phyloP scores from a whole-genome alignment of 2,797 vertebrate genomes.

The Squalus acanthias region DNA sequence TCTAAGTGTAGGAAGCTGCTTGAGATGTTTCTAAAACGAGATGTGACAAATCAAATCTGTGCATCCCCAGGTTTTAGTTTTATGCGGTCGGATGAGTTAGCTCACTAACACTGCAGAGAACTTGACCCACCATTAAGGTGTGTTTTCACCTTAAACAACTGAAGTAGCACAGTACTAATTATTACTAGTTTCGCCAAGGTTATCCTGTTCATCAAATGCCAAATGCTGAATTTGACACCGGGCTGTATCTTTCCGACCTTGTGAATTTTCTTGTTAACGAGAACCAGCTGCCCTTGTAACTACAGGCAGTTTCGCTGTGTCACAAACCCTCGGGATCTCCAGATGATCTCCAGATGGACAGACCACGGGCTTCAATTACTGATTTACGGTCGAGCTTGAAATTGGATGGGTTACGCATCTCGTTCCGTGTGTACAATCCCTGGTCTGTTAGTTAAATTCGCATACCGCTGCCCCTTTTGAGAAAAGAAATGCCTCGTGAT shows the following conservation, averaged over 20 bases:
- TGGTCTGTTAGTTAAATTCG: neutral
- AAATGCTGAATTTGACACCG: neutral
- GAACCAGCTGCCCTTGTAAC: conserved; percentile 16
- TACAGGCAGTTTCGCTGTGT: neutral
- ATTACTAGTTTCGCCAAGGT: neutral
- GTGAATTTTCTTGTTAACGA: neutral
- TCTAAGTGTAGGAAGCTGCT: neutral
- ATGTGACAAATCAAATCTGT: neutral
- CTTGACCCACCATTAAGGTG: neutral
- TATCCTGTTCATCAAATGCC: too few species aligned
- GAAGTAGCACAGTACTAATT: neutral
- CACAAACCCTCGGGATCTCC: neutral
- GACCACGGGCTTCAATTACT: neutral
- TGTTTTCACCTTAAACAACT: neutral
- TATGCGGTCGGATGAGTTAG: neutral
- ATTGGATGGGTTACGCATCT: neutral
- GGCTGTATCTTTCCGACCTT: conserved; percentile 11
- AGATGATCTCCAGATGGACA: neutral
- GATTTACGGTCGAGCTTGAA: neutral
- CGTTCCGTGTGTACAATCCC: neutral
- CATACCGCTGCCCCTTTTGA: too few species aligned
- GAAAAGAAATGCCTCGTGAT: neutral
- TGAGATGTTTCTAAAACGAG: neutral
- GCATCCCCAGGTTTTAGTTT: neutral
- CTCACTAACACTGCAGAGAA: too few species aligned